Conservation (phyloP, 64 coral and sea anemone species). For the Catalaphyllia jardinei region DNA sequence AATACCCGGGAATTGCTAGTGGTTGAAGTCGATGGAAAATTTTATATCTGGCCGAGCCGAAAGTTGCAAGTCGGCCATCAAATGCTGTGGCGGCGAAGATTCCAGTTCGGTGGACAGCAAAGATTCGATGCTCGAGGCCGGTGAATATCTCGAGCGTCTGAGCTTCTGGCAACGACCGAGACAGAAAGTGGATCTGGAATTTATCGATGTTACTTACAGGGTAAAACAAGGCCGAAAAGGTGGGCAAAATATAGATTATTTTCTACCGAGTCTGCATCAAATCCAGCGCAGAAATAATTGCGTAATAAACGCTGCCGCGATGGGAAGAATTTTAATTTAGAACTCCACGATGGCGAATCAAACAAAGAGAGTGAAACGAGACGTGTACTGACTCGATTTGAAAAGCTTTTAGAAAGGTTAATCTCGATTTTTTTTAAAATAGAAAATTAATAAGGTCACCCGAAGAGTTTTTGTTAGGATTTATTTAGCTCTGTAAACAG, state of each 20-base stretch:
- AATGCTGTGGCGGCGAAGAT: conserved; percentile 80
- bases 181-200: conserved; percentile 86
- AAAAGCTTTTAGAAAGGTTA: background rate
- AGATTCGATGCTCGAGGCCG: conserved; percentile 78
- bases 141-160: conserved; percentile 81
- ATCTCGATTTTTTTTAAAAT: background rate
- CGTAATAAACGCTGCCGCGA: background rate
- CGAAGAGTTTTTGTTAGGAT: background rate
- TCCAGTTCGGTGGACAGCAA: conserved; percentile 59
- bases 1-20: conserved; percentile 17
- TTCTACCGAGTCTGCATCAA: background rate
- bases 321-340: background rate
- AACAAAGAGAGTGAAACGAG: background rate
- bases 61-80: conserved; percentile 83
- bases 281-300: background rate
- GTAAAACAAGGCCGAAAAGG: conserved; percentile 87
- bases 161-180: conserved; percentile 89
- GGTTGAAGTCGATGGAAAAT: conserved; percentile 73
- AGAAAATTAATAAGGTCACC: background rate
- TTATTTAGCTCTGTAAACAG: background rate
- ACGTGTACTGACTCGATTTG: background rate
- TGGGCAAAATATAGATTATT: conserved; percentile 26
- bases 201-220: conserved; percentile 85
- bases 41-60: conserved; percentile 76
- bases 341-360: background rate